Evolutionary conservation across 2,113 vertebrate species (phyloP).

Genomic region (Morone chrysops): DNA sequence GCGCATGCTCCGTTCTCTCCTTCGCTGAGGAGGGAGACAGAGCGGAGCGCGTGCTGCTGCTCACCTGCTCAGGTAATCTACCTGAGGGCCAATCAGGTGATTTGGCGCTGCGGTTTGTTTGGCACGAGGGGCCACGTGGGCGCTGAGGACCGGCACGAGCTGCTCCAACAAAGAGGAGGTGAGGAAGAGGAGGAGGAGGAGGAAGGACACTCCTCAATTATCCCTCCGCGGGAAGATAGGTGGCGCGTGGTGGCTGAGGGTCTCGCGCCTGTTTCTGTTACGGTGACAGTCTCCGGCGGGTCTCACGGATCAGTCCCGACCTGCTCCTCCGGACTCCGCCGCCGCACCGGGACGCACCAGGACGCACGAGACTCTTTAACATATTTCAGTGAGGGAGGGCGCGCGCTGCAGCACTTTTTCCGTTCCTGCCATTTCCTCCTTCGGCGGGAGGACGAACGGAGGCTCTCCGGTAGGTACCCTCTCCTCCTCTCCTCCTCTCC

Average conservation of each 20-base stretch:
- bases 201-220: constrained; percentile 88
- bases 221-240: constrained; percentile 96
- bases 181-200: not conserved
- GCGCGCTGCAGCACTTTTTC: constrained; percentile 1
- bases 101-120: not conserved
- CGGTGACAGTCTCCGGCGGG: constrained; percentile 74
- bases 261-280: constrained; percentile 90
- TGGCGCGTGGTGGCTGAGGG: constrained; percentile 92
- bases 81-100: constrained; percentile 66
- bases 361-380: not conserved
- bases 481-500: not conserved
- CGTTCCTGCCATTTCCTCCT: not conserved
- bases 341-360: constrained; percentile 64
- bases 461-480: constrained; percentile 15
- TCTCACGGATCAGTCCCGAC: constrained; percentile 93
- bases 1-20: constrained; percentile 9
- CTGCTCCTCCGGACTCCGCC: constrained; percentile 91
- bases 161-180: not conserved
- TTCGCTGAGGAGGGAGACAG: constrained; percentile 3
- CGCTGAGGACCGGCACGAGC: too few relatives aligned
- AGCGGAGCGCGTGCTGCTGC: not conserved
- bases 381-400: not conserved
- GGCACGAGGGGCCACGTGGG: not conserved
- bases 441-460: constrained; percentile 9
- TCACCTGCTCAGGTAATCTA: constrained; percentile 74